Base-by-base conservation (phyloP, 1,140 invertebrate genomes). In the Saccostrea cuccullata region DNA sequence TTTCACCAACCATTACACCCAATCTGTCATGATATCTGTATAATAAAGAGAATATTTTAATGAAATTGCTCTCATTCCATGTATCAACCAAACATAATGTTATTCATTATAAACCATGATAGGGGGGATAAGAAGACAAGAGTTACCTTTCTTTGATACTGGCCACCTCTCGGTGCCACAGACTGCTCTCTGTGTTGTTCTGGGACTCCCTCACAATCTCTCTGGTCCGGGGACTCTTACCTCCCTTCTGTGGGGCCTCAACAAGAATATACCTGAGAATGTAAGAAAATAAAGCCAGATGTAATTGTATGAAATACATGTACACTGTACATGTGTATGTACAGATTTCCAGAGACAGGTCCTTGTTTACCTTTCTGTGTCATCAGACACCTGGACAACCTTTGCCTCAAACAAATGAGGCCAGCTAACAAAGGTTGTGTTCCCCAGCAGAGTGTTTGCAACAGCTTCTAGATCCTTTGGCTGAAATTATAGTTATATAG, bases 331-430 rank as follows among this genome's bases (percentile, higher is more conserved):
- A 84, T n/a, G 4, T 15, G 26, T 30, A 17, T 47, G 9, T 47
- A 47, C 47, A 47, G 47, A 47, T 47, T 47, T 47, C 47, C 47
- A 47, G 5, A 8, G 40, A 47, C 2, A 47, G 40, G 47, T 47
- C 1, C 73, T 40, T 47, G 13, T 64, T 23, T 82, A 95, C 87
- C 94, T 95, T 88, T 90, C 93, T 26, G 96, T 94, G 83, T 95
- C 95, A 90, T 96, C 96, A 4, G 96, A 96, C 23, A 97, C 95
- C 85, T 95, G 94, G 60, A 96, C 93, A 58, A 97, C 96, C 93
- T 96, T 95, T 13, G 95, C 97, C 95, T 98, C 97, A 55, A 96
- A 96, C 36, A 99, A 95, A 95, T 98, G 97, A 8, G 98, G 98
- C 98, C 98, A 99, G 6, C 96, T 96, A 0, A 98, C 97, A 95